Conservation (phyloP, 2,888 invertebrate genomes). For the Taenaris catops region DNA sequence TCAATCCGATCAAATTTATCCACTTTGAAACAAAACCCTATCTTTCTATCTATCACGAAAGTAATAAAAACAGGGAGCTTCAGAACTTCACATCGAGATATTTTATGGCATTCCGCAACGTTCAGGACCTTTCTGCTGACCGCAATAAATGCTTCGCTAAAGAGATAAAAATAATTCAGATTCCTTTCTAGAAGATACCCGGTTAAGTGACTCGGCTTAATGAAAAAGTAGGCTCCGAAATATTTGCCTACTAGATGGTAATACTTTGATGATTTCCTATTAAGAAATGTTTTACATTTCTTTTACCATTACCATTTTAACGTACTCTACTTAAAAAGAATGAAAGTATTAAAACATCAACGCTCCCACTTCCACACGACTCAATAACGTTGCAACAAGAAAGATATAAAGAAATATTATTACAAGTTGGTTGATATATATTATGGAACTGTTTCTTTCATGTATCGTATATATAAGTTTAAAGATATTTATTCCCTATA, state of each 20-base stretch:
- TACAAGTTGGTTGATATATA: background rate
- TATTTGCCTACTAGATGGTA: constrained; percentile 37
- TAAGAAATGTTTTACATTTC: background rate
- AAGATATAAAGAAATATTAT: background rate
- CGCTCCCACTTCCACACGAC: too few species aligned
- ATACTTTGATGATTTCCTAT: background rate
- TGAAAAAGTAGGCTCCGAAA: constrained; percentile 39
- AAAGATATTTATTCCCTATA: too few species aligned
- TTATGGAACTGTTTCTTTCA: background rate
- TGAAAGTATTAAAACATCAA: too few species aligned
- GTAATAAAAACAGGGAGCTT: constrained; percentile 28
- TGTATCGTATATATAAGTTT: too few species aligned
- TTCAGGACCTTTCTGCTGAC: constrained; percentile 55
- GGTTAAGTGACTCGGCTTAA: constrained; percentile 53
- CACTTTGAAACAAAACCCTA: constrained; percentile 6
- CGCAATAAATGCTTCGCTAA: constrained; percentile 63
- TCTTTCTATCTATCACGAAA: constrained; percentile 26
- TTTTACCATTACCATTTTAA: background rate
- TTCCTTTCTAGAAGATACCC: constrained; percentile 57
- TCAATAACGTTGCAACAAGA: too few species aligned
- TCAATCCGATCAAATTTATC: constrained; percentile 5
- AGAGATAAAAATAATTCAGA: constrained; percentile 59
- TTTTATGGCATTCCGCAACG: constrained; percentile 48
- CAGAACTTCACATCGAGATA: constrained; percentile 39
- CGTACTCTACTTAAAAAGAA: background rate